phyloP scores from a whole-genome alignment of 2,797 vertebrate genomes.

The Sebastes diaconus region DNA sequence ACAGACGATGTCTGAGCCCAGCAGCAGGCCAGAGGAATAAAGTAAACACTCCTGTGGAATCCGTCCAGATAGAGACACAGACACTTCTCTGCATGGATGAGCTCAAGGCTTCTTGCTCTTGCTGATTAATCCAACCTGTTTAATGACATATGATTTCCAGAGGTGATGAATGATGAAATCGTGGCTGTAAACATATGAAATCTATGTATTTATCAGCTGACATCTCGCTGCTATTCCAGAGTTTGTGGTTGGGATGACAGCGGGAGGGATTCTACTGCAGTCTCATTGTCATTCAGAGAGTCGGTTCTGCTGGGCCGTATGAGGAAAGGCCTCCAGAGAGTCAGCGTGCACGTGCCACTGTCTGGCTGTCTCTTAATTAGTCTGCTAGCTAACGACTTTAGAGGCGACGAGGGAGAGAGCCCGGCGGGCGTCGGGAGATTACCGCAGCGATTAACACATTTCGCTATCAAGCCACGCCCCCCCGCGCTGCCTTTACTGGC shows the following conservation, averaged over 20 bases:
- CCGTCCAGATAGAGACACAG: neutral
- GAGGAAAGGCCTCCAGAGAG: slow-evolving; percentile 54
- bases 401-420: slow-evolving; percentile 45
- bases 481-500: neutral
- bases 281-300: slow-evolving; percentile 33
- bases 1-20: slow-evolving; percentile 16
- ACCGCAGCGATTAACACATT: slow-evolving; percentile 71
- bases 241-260: neutral
- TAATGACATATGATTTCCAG: neutral
- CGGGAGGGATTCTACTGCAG: slow-evolving; percentile 17
- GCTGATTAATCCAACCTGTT: neutral
- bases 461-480: slow-evolving; percentile 20
- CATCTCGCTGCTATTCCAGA: neutral
- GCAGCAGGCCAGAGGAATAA: neutral
- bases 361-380: slow-evolving; percentile 75
- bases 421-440: slow-evolving; percentile 59
- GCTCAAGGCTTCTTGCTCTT: neutral
- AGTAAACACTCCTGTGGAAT: neutral
- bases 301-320: neutral
- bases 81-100: neutral
- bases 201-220: neutral
- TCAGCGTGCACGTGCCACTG: slow-evolving; percentile 26
- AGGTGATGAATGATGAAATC: neutral
- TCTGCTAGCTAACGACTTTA: slow-evolving; percentile 68
- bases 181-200: neutral